phyloP scores from a whole-genome alignment of 2,113 vertebrate species.

The Pluvianellus socialis region DNA sequence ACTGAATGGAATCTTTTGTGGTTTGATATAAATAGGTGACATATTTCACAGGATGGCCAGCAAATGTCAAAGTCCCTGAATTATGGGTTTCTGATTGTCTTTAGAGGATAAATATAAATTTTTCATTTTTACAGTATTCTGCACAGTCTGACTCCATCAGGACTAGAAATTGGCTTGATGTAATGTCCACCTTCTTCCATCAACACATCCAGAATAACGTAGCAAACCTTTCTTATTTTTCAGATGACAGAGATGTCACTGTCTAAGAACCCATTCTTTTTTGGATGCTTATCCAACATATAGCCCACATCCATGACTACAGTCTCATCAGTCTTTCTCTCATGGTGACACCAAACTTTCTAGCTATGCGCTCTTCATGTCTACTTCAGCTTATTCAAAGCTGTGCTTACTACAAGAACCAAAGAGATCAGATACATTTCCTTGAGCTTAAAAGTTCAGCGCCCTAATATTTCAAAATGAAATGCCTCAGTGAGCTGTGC shows the following conservation, averaged over 20 bases:
- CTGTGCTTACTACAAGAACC: neutral
- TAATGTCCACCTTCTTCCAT: neutral
- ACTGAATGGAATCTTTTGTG: neutral
- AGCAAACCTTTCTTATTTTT: neutral
- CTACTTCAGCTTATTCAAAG: neutral
- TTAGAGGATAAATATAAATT: neutral
- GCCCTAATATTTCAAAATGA: neutral
- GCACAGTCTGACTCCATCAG: neutral
- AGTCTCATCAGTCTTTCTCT: neutral
- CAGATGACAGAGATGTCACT: neutral
- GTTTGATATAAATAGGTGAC: neutral
- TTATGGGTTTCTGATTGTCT: neutral
- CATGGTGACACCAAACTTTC: neutral
- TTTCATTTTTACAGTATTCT: neutral
- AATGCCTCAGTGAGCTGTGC: neutral
- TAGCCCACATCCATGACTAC: neutral
- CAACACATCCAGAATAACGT: neutral
- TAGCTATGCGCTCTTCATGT: neutral
- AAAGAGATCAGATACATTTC: neutral
- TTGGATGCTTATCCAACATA: neutral
- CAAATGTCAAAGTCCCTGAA: neutral
- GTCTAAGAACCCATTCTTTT: neutral
- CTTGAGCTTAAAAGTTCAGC: neutral
- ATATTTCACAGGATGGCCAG: neutral
- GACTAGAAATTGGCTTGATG: neutral